These are phyloP conservation scores for Tromatobia lineatoria DNA, from an alignment of 2,888 invertebrate species.

Conservation along the genomic window DNA sequence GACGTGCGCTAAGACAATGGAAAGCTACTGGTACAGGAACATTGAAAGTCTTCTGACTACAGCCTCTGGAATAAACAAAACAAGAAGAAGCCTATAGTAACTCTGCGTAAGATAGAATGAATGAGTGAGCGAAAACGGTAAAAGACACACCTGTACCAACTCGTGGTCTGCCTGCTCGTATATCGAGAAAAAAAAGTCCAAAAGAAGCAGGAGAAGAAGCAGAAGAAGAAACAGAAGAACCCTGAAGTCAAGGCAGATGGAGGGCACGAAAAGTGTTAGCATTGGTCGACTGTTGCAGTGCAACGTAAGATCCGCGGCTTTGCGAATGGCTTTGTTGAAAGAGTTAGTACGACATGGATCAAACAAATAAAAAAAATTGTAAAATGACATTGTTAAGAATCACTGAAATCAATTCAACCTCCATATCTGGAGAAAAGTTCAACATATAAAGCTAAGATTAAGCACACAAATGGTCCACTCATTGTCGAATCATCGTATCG, in stretches of 20 bases:
- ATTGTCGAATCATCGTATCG: too few species aligned
- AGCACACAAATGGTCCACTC: too few species aligned
- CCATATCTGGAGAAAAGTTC: too few species aligned
- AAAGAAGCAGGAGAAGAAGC: conserved; percentile 27
- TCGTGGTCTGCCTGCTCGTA: conserved; percentile 25
- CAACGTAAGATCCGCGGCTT: conserved; percentile 66
- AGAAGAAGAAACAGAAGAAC: conserved; percentile 31
- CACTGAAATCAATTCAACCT: too few species aligned
- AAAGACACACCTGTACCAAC: conserved; percentile 66
- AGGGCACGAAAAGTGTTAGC: conserved; percentile 55
- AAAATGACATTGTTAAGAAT: conserved; percentile 42
- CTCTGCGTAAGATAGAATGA: conserved; percentile 63
- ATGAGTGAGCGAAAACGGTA: conserved; percentile 63
- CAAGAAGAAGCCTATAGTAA: conserved; percentile 51
- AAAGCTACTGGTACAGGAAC: conserved; percentile 52
- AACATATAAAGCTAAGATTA: too few species aligned
- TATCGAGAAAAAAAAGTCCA: conserved; percentile 12
- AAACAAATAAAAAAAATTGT: conserved; percentile 82
- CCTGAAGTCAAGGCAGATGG: conserved; percentile 23
- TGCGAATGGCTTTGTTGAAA: conserved; percentile 77
- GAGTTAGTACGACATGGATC: conserved; percentile 71
- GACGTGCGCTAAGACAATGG: conserved; percentile 60
- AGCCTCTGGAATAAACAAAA: conserved; percentile 67
- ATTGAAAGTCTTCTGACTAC: conserved; percentile 69
- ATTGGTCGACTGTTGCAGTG: conserved; percentile 28